Conservation (phyloP, 2,888 invertebrate species). For the Drosophila multiciliata region DNA sequence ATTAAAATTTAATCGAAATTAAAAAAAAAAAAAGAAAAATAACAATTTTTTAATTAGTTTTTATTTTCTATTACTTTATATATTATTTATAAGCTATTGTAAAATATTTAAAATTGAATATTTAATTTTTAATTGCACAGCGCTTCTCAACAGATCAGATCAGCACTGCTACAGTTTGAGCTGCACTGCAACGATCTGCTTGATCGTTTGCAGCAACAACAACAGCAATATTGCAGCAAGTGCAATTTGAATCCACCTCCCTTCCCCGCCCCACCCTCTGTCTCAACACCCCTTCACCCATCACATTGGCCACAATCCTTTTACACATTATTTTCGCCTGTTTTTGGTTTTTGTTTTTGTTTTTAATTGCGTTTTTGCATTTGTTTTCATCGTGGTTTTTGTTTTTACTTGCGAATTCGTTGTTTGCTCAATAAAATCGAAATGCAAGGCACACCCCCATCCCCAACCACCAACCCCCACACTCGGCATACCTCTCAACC, state of each 20-base stretch:
- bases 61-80: background rate
- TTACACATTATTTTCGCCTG: background rate
- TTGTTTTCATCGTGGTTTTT: constrained; percentile 76
- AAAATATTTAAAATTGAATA: background rate
- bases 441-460: constrained; percentile 59
- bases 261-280: background rate
- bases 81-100: background rate
- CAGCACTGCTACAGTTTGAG: constrained; percentile 1
- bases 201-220: constrained; percentile 2
- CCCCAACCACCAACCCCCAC: background rate
- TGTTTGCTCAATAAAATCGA: constrained; percentile 84
- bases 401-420: constrained; percentile 82
- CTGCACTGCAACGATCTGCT: background rate
- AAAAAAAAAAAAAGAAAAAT: background rate
- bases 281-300: background rate
- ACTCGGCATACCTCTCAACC: background rate
- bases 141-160: background rate
- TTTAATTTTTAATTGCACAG: background rate
- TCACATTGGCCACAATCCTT: background rate
- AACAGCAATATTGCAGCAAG: background rate
- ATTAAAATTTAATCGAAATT: background rate
- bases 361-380: constrained; percentile 66
- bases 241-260: background rate
- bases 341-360: constrained; percentile 17
- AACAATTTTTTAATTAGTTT: background rate